Percentiles rank a stretch among this genome's conserved stretches.
These are phyloP conservation scores for Echiichthys vipera DNA, from an alignment of 2,797 vertebrate species.

Conservation along the genomic window DNA sequence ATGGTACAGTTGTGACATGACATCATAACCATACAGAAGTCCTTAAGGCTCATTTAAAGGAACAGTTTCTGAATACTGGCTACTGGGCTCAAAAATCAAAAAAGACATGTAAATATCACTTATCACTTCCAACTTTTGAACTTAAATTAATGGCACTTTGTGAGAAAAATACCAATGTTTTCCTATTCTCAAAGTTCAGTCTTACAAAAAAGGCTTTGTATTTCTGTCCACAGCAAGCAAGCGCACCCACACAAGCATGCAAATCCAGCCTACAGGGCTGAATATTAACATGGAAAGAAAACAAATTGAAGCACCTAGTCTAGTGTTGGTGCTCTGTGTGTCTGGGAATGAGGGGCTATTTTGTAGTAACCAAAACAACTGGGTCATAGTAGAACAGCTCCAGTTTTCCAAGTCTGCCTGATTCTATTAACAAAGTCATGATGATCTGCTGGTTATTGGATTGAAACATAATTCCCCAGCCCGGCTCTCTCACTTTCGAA, in stretches of 20 bases:
- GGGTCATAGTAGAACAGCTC: conserved; percentile 72
- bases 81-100: no score
- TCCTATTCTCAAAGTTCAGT: conserved; percentile 22
- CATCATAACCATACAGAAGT: no score
- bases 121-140: no score
- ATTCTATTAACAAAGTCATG: conserved; percentile 74
- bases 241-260: conserved; percentile 41
- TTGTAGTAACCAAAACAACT: conserved; percentile 76
- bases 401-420: conserved; percentile 72
- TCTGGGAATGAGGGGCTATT: conserved; percentile 57
- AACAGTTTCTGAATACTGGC: no score
- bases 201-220: conserved; percentile 40
- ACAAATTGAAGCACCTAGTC: conserved; percentile 57
- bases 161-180: neutral
- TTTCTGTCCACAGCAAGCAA: conserved; percentile 23
- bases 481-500: conserved; percentile 58
- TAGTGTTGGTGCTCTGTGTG: conserved; percentile 32
- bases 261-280: conserved; percentile 51
- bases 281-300: conserved; percentile 57
- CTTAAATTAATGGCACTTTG: conserved; percentile 13
- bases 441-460: conserved; percentile 73
- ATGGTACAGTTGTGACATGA: no score
- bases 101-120: no score
- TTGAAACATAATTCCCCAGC: conserved; percentile 72
- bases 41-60: no score